Percentiles rank a stretch among this genome's conserved stretches.
Conservation (phyloP, 2,797 vertebrate species). For the Pangasius macronema region DNA sequence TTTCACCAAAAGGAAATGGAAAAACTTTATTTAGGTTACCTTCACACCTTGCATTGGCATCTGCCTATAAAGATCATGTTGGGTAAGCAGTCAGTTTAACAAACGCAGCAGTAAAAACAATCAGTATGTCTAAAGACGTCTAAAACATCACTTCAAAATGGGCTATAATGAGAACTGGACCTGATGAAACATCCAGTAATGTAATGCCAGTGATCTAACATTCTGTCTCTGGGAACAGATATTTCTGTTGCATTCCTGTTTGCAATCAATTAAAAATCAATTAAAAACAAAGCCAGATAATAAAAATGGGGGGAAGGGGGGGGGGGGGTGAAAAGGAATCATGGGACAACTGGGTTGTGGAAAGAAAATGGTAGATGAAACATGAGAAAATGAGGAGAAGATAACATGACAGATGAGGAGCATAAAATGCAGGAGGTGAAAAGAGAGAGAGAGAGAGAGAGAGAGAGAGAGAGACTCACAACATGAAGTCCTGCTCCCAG, state of each 20-base stretch:
- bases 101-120: background rate
- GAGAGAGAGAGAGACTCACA: constrained; percentile 77
- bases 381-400: background rate
- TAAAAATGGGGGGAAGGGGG: background rate
- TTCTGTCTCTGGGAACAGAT: background rate
- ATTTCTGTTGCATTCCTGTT: background rate
- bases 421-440: background rate
- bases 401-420: background rate
- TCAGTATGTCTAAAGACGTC: background rate
- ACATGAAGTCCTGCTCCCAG: constrained; percentile 99
- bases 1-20: background rate
- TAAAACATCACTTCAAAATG: background rate
- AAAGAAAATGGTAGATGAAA: background rate
- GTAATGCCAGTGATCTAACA: background rate
- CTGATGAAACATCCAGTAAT: background rate
- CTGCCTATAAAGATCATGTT: background rate
- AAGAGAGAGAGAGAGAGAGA: background rate
- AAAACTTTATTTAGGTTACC: background rate
- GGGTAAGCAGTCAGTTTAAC: background rate
- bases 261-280: background rate
- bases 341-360: background rate
- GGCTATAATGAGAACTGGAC: background rate
- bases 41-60: background rate
- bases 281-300: background rate
- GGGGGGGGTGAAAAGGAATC: background rate